These are phyloP conservation scores for Rousettus madagascariensis DNA, from an alignment of 2,797 vertebrate genomes.

Conservation along the genomic window DNA sequence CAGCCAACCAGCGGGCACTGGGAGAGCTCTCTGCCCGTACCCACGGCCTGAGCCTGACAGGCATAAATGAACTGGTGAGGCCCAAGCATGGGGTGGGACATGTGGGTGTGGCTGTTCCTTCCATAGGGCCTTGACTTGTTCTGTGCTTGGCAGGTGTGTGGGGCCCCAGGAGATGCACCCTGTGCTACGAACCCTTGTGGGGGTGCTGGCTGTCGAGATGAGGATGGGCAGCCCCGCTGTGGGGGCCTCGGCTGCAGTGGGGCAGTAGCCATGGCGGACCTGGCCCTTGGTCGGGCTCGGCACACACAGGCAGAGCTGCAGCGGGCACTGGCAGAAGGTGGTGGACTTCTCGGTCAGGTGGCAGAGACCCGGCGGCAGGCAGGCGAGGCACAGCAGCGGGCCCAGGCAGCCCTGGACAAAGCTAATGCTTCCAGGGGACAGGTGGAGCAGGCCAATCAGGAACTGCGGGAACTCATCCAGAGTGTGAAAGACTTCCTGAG, in stretches of 20 bases:
- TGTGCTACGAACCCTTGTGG: slow-evolving; percentile 94
- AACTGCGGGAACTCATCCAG: slow-evolving; percentile 95
- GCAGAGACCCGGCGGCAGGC: slow-evolving; percentile 93
- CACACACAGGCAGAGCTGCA: slow-evolving; percentile 93
- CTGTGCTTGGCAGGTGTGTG: slow-evolving; percentile 90
- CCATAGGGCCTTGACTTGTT: not conserved
- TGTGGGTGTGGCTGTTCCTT: not conserved
- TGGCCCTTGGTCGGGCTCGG: slow-evolving; percentile 90
- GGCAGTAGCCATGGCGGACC: slow-evolving; percentile 89
- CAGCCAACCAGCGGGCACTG: slow-evolving; percentile 90
- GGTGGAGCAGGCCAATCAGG: slow-evolving; percentile 94
- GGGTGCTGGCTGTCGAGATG: slow-evolving; percentile 94
- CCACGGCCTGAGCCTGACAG: slow-evolving; percentile 88
- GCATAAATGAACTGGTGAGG: slow-evolving; percentile 94
- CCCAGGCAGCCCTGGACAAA: slow-evolving; percentile 92
- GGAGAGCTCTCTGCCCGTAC: slow-evolving; percentile 85
- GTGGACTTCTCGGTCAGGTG: slow-evolving; percentile 91
- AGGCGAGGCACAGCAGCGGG: slow-evolving; percentile 90
- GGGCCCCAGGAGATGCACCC: slow-evolving; percentile 88
- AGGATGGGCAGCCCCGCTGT: slow-evolving; percentile 92
- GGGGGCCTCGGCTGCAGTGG: slow-evolving; percentile 95
- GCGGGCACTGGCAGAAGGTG: slow-evolving; percentile 89
- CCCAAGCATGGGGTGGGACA: not conserved
- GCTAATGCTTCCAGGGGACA: slow-evolving; percentile 92
- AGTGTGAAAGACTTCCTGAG: slow-evolving; percentile 95